Conservation (phyloP, 37 sponge, comb jelly and placozoan genomes). For the Theonella swinhoei region DNA sequence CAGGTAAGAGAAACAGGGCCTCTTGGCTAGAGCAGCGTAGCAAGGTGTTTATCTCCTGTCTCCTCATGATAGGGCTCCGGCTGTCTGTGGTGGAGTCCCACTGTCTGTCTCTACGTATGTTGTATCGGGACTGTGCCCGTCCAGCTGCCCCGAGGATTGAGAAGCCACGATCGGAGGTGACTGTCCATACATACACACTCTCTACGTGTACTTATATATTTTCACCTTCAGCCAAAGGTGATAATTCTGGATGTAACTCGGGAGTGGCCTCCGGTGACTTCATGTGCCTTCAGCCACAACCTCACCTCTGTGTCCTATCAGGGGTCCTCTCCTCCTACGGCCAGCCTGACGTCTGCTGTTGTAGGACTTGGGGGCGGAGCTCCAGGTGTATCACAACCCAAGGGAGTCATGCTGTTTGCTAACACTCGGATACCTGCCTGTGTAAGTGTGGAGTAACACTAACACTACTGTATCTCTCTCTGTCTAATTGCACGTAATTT, state of each 20-base stretch:
- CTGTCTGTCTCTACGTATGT: slow-evolving; percentile 89
- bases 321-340: slow-evolving; percentile 35
- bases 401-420: slow-evolving; percentile 68
- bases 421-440: slow-evolving; percentile 53
- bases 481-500: not conserved
- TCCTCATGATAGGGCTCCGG: slow-evolving; percentile 66
- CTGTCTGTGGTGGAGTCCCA: slow-evolving; percentile 78
- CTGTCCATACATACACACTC: not conserved
- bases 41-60: no score
- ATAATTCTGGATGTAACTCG: slow-evolving; percentile 56
- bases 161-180: slow-evolving; percentile 39
- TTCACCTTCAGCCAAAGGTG: slow-evolving; percentile 41
- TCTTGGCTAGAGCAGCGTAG: no score
- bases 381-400: slow-evolving; percentile 27
- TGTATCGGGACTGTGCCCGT: slow-evolving; percentile 92
- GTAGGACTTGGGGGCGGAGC: not conserved
- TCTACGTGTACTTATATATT: not conserved
- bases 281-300: slow-evolving; percentile 68
- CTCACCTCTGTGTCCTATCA: slow-evolving; percentile 69
- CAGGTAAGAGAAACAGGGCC: not conserved
- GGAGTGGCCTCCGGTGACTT: slow-evolving; percentile 68
- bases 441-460: no score
- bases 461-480: not conserved
- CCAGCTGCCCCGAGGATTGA: slow-evolving; percentile 86
- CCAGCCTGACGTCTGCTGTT: not conserved